Conservation (phyloP, 2,797 vertebrate genomes). For the Labeo calbasu region DNA sequence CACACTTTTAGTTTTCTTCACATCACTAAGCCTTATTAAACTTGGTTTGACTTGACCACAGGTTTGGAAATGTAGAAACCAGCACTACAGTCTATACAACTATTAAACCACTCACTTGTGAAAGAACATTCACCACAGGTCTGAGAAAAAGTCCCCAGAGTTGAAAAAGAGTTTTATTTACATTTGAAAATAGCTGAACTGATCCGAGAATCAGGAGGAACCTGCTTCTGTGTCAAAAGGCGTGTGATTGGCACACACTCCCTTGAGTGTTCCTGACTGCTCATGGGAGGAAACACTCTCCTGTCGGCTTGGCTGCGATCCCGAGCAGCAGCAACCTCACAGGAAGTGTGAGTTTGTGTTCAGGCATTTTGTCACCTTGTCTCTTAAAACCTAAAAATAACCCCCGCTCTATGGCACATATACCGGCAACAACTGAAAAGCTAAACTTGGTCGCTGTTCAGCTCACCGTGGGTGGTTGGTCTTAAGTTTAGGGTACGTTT, state of each 20-base stretch:
- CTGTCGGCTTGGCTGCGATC: constrained; percentile 23
- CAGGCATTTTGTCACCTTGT: constrained; percentile 66
- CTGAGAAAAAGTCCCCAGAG: constrained; percentile 10
- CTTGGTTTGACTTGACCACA: background rate
- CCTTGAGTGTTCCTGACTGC: background rate
- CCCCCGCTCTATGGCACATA: constrained; percentile 42
- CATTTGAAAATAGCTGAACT: background rate
- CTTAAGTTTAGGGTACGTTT: background rate
- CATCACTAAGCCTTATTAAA: background rate
- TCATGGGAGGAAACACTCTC: constrained; percentile 22
- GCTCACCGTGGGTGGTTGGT: background rate
- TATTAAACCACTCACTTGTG: background rate
- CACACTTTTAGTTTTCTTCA: background rate
- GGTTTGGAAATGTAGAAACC: background rate
- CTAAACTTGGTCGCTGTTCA: constrained; percentile 40
- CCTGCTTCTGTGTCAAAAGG: constrained; percentile 18
- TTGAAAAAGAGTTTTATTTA: background rate
- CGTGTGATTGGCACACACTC: background rate
- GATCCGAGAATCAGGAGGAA: constrained; percentile 22
- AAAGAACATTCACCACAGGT: background rate
- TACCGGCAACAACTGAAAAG: constrained; percentile 47
- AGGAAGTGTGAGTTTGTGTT: constrained; percentile 61
- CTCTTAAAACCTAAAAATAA: constrained; percentile 70
- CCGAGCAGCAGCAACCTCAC: constrained; percentile 37
- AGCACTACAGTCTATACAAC: background rate